A percentile compares a stretch with the other conserved stretches of the same genome.
Conservation (phyloP, 2,113 vertebrate species). For the Bufo gargarizans region DNA sequence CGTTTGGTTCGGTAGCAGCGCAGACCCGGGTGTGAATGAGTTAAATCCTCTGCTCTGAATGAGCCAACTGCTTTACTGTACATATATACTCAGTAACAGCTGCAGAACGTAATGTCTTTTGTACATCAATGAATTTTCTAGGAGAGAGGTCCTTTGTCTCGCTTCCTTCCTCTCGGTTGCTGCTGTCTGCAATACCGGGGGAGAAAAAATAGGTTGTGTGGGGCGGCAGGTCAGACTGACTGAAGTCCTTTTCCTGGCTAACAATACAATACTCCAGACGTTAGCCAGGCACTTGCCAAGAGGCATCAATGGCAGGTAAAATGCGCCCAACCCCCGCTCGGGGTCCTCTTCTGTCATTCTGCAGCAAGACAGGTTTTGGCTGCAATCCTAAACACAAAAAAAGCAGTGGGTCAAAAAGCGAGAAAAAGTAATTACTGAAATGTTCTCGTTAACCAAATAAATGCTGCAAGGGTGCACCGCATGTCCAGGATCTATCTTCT, state of each 20-base stretch:
- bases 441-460: constrained; percentile 38
- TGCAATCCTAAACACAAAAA: constrained; percentile 41
- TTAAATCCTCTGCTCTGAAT: background rate
- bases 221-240: background rate
- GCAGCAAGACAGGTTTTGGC: constrained; percentile 45
- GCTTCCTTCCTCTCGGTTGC: constrained; percentile 17
- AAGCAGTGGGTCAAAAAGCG: constrained; percentile 31
- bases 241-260: constrained; percentile 13
- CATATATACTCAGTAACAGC: constrained; percentile 48
- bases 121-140: constrained; percentile 54
- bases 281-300: constrained; percentile 4
- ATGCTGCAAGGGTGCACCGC: background rate
- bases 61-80: constrained; percentile 10
- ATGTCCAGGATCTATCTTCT: background rate
- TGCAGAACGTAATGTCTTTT: constrained; percentile 56
- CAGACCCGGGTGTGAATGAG: background rate
- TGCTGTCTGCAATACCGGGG: constrained; percentile 17
- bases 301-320: constrained; percentile 41
- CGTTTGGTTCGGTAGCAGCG: background rate
- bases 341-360: constrained; percentile 19
- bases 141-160: constrained; percentile 44
- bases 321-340: constrained; percentile 21
- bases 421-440: constrained; percentile 45
- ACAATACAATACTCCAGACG: constrained; percentile 31
- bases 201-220: constrained; percentile 27